phyloP scores from a whole-genome alignment of 2,888 invertebrate species.

The Cetonia aurata region DNA sequence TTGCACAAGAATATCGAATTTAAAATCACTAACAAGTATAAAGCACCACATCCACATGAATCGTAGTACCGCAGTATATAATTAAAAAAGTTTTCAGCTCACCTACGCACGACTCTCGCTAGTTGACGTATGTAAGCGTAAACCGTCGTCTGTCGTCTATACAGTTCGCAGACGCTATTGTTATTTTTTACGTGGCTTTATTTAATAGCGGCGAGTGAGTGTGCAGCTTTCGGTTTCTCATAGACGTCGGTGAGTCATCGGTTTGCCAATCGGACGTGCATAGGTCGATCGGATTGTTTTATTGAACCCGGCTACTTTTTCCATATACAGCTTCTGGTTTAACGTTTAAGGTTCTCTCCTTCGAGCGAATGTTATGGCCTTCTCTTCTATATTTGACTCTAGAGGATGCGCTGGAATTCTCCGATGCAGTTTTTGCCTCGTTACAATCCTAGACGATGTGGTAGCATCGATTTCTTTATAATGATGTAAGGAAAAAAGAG shows the following conservation, averaged over 20 bases:
- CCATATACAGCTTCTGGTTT: slow-evolving; percentile 41
- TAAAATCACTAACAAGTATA: too few relatives aligned
- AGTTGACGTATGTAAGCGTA: slow-evolving; percentile 9
- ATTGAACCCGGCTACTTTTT: slow-evolving; percentile 40
- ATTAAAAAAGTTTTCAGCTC: too few relatives aligned
- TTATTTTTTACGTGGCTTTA: slow-evolving; percentile 24
- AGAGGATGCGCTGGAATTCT: slow-evolving; percentile 26
- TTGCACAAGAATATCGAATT: too few relatives aligned
- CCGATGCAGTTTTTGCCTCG: slow-evolving; percentile 6
- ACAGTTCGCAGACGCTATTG: slow-evolving; percentile 12
- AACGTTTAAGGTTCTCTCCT: slow-evolving; percentile 37
- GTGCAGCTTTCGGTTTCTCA: slow-evolving; percentile 24
- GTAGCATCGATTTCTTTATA: neutral
- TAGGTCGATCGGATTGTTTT: slow-evolving; percentile 38
- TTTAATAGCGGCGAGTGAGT: slow-evolving; percentile 11
- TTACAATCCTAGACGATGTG: slow-evolving; percentile 10
- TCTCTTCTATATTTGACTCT: slow-evolving; percentile 34
- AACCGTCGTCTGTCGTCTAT: neutral
- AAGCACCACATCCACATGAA: too few relatives aligned
- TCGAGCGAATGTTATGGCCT: slow-evolving; percentile 31
- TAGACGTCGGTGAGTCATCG: slow-evolving; percentile 35
- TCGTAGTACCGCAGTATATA: too few relatives aligned
- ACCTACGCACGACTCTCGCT: too few relatives aligned
- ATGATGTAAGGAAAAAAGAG: neutral
- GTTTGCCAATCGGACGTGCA: slow-evolving; percentile 35